Conservation (phyloP, 92 coral and sea anemone species). For the Paramuricea clavata region DNA sequence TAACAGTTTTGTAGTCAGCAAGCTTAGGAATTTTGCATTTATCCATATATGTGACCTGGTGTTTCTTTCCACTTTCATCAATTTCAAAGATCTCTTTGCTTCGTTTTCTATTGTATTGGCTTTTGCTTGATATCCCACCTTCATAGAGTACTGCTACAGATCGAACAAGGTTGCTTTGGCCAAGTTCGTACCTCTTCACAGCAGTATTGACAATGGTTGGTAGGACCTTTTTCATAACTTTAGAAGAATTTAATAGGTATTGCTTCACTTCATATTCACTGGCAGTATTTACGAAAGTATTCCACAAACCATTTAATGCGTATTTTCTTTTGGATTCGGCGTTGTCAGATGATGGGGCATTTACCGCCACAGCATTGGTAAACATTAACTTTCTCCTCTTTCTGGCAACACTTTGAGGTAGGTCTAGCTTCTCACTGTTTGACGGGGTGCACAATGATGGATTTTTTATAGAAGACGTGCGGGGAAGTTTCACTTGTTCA, state of each 20-base stretch:
- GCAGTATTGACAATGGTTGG: conserved; percentile 16
- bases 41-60: conserved; percentile 29
- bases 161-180: conserved; percentile 36
- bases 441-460: not conserved
- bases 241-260: not conserved
- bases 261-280: conserved; percentile 1
- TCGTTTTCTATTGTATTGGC: conserved; percentile 50
- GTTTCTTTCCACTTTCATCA: conserved; percentile 29
- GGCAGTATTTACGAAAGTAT: conserved; percentile 5
- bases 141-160: conserved; percentile 60
- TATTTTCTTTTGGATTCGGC: not conserved
- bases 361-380: not conserved
- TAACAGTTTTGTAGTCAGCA: conserved; percentile 52
- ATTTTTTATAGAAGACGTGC: not conserved
- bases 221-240: conserved; percentile 15
- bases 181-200: conserved; percentile 33
- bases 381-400: conserved; percentile 4
- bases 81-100: conserved; percentile 7
- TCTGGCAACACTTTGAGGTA: not conserved
- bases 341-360: not conserved
- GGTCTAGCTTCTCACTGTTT: not conserved
- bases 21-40: conserved; percentile 50
- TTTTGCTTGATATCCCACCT: conserved; percentile 57
- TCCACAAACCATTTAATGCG: conserved; percentile 18
- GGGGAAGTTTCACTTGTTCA: conserved; percentile 3